A percentile compares a stretch with the other conserved stretches of the same genome.
These are phyloP conservation scores for Amphipoea oculea DNA, from an alignment of 2,888 invertebrate species.

Conservation along the genomic window DNA sequence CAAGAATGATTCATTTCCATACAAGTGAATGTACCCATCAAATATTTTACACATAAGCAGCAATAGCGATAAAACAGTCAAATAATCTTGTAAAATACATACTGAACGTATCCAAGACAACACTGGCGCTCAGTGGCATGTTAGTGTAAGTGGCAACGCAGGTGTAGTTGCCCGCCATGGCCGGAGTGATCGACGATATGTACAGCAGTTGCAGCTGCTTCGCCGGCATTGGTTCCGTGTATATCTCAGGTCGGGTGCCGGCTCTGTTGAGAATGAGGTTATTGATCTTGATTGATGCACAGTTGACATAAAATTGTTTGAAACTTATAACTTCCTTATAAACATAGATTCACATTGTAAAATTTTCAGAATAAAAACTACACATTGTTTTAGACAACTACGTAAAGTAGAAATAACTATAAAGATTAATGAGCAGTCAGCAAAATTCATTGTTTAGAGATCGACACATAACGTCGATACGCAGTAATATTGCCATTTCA, in stretches of 20 bases:
- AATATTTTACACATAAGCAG: neutral
- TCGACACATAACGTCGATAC: neutral
- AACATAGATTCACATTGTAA: too few relatives aligned
- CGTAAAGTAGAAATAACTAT: neutral
- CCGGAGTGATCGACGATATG: conserved; percentile 93
- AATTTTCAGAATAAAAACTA: neutral
- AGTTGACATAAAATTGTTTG: neutral
- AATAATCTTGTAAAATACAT: conserved; percentile 60
- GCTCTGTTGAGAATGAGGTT: conserved; percentile 70
- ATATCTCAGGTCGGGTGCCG: conserved; percentile 91
- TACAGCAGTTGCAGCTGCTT: conserved; percentile 93
- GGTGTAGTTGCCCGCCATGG: conserved; percentile 95
- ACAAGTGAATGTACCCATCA: neutral
- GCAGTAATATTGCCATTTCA: neutral
- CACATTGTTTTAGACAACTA: neutral
- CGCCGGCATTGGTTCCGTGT: conserved; percentile 92
- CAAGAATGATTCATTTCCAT: neutral
- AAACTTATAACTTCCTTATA: neutral
- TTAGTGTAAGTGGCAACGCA: conserved; percentile 96
- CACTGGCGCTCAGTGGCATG: conserved; percentile 91
- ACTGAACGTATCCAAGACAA: conserved; percentile 93
- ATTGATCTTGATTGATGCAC: conserved; percentile 25
- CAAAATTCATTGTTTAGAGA: neutral
- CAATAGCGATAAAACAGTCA: neutral
- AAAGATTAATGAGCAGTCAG: neutral